Evolutionary conservation across 2,113 vertebrate genomes (phyloP), one percentile per base, ranked within the genome.

Genomic region (Eublepharis macularius): DNA sequence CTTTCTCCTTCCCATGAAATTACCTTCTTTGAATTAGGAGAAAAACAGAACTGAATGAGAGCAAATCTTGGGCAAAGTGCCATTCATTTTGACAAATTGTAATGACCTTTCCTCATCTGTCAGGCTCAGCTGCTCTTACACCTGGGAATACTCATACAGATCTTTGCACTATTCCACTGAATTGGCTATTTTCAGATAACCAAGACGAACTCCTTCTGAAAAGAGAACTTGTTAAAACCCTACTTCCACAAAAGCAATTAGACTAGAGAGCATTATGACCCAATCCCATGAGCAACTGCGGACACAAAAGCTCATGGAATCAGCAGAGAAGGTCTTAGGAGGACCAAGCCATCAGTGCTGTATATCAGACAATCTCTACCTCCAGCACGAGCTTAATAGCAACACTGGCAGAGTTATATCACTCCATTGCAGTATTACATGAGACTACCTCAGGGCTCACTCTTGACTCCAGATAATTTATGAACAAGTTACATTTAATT

Each of bases 91-190:
- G 80, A 89, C 76, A 89, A 85, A 63, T 19, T 76, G 11, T 54
- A 73, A 43, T 82, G 90, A 91, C 86, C 88, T 90, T 91, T 92
- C 77, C 86, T 72, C 60, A 89, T 2, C 89, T 83, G 69, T 87
- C 86, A 83, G 54, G 57, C 86, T 83, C 81, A 87, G 86, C 81
- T 84, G 57, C 70, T 80, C 69, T 65, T 66, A 13, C 81, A 65
- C 68, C 54, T 83, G 81, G 36, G 86, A 88, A 90, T 90, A 85
- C 86, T 39, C 72, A 78, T 70, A 74, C 29, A 82, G 88, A 84
- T 39, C 1, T 84, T 92, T 77, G 72, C 24, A 75, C 82, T 57
- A 10, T 2, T 47, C 66, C 86, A 93, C 85, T 29, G 4, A 85
- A 88, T 82, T 81, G 43, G 63, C 54, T 14, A 57, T 91, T 90